These are phyloP conservation scores for Litoditis marina DNA, from an alignment of 2,888 invertebrate genomes.

Conservation along the genomic window DNA sequence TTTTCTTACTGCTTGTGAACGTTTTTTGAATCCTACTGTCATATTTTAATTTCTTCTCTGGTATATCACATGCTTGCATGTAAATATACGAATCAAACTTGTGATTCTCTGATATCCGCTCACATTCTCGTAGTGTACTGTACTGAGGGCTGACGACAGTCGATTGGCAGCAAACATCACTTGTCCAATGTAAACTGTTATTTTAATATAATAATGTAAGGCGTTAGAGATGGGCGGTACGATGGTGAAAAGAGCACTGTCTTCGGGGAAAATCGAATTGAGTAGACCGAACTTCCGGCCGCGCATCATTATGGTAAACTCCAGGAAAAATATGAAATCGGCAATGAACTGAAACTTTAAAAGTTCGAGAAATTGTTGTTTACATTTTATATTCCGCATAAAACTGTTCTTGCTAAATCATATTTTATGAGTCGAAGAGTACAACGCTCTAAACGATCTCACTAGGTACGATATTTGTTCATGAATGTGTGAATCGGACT, in stretches of 20 bases:
- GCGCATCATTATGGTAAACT: conserved; percentile 12
- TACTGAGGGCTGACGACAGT: conserved; percentile 5
- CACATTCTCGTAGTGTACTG: conserved; percentile 12
- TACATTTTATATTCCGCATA: no score
- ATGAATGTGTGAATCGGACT: no score
- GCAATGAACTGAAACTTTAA: conserved; percentile 14
- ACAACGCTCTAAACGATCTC: no score
- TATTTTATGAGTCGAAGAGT: no score
- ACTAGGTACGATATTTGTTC: no score
- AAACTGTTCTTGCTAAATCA: no score
- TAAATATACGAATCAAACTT: background rate
- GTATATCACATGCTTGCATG: no score
- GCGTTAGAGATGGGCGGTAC: conserved; percentile 8
- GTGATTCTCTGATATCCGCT: background rate
- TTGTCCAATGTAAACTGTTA: conserved; percentile 12
- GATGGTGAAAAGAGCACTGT: background rate
- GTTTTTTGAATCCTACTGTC: no score
- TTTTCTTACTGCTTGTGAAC: no score
- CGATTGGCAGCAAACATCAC: conserved; percentile 12
- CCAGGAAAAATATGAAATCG: conserved; percentile 15
- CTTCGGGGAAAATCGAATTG: conserved; percentile 1
- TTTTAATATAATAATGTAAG: conserved; percentile 14
- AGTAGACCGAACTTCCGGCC: conserved; percentile 11
- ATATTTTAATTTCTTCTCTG: no score
- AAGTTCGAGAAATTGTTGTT: no score